Conservation (phyloP, 2,888 invertebrate species). For the Campoletis raptor region DNA sequence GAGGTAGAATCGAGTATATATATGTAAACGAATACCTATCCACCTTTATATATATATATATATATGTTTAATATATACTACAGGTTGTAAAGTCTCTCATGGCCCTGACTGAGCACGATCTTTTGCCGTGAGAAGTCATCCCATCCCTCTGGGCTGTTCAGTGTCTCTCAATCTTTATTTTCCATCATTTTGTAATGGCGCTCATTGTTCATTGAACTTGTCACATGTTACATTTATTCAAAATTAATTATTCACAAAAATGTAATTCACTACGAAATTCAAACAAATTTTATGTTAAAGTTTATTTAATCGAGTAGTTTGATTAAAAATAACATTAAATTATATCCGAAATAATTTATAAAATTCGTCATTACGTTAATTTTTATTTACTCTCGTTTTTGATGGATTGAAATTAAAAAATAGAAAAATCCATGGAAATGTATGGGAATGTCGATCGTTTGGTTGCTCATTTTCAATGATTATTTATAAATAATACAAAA, state of each 20-base stretch:
- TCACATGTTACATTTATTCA: neutral
- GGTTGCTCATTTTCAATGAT: neutral
- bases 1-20: conserved; percentile 33
- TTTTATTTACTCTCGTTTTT: neutral
- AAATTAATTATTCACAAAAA: neutral
- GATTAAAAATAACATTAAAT: neutral
- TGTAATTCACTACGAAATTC: neutral
- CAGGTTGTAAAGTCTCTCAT: conserved; percentile 54
- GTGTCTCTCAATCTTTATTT: conserved; percentile 49
- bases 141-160: conserved; percentile 45
- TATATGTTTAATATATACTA: conserved; percentile 17
- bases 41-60: neutral
- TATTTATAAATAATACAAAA: neutral
- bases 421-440: neutral
- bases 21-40: neutral
- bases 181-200: neutral
- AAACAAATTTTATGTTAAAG: neutral
- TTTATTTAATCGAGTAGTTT: neutral
- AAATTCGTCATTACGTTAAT: neutral
- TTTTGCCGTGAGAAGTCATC: conserved; percentile 62
- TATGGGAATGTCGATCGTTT: neutral
- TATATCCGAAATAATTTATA: neutral
- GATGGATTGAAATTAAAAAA: neutral
- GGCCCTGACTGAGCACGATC: conserved; percentile 59
- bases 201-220: conserved; percentile 10